phyloP scores from a whole-genome alignment of 2,888 invertebrate species.

The Zaprionus lineosus region DNA sequence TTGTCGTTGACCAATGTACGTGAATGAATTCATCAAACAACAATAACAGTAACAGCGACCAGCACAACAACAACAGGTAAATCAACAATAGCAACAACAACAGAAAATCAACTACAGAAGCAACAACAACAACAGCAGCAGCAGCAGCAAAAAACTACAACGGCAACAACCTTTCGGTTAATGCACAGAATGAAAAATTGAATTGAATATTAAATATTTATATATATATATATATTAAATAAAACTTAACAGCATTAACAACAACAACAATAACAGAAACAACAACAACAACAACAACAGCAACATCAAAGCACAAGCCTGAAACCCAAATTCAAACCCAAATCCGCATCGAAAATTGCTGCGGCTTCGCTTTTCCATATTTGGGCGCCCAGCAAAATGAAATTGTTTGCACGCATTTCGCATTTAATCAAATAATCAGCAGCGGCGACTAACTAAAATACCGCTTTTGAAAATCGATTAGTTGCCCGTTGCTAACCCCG shows the following conservation, averaged over 20 bases:
- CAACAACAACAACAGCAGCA: conserved; percentile 4
- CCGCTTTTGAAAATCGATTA: conserved; percentile 67
- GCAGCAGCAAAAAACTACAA: conserved; percentile 16
- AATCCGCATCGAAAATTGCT: conserved; percentile 45
- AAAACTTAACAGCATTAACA: too few relatives aligned
- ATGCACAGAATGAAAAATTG: conserved; percentile 64
- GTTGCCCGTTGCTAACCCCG: conserved; percentile 41
- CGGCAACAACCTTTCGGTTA: conserved; percentile 6
- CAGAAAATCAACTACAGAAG: too few relatives aligned
- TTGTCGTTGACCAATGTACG: conserved; percentile 52
- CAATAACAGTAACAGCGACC: too few relatives aligned
- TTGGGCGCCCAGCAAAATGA: conserved; percentile 65
- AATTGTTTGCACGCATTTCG: conserved; percentile 68
- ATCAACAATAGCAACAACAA: conserved; percentile 15
- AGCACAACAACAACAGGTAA: conserved; percentile 9
- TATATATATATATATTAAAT: too few relatives aligned
- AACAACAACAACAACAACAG: conserved; percentile 38
- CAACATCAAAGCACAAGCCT: background rate
- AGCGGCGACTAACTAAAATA: conserved; percentile 56
- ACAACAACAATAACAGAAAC: too few relatives aligned
- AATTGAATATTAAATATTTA: conserved; percentile 73
- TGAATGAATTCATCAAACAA: conserved; percentile 68
- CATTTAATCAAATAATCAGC: conserved; percentile 53
- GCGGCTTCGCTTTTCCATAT: conserved; percentile 50
- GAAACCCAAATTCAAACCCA: conserved; percentile 38